Evolutionary conservation across 2,797 vertebrate species (phyloP).

Genomic region (Basileuterus tristriatus): DNA sequence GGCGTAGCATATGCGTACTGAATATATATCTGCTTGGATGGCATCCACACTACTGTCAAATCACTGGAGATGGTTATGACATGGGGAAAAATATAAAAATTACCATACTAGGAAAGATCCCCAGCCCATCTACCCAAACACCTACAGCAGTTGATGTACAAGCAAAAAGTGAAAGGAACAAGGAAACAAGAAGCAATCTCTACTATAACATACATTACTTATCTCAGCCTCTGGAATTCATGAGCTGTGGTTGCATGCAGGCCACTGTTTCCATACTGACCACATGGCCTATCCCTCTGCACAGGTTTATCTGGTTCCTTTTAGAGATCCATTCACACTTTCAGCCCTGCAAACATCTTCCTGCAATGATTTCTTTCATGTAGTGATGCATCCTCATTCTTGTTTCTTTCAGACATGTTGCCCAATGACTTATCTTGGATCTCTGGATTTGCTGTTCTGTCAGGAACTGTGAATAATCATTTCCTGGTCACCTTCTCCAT

Average conservation of each 20-base stretch:
- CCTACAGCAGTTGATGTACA: background rate
- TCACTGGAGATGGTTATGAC: slow-evolving; percentile 7
- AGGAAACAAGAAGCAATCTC: background rate
- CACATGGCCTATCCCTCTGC: background rate
- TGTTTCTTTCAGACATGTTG: background rate
- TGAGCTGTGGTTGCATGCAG: background rate
- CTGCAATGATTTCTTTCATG: background rate
- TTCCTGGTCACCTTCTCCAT: background rate
- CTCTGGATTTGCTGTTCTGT: background rate
- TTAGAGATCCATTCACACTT: background rate
- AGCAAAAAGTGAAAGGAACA: background rate
- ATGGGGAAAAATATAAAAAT: background rate
- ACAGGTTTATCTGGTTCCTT: background rate
- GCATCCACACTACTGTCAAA: slow-evolving; percentile 13
- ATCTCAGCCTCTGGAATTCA: background rate
- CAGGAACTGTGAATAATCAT: background rate
- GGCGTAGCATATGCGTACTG: background rate
- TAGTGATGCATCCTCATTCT: background rate
- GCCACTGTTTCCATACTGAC: background rate
- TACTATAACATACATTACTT: background rate
- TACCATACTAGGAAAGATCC: background rate
- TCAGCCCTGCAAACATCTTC: background rate
- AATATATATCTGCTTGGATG: slow-evolving; percentile 34
- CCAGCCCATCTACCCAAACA: background rate
- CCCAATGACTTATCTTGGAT: background rate